Percentiles rank a stretch among this genome's conserved stretches.
phyloP scores from a whole-genome alignment of 2,797 vertebrate species.

The Ispidina lecontei region DNA sequence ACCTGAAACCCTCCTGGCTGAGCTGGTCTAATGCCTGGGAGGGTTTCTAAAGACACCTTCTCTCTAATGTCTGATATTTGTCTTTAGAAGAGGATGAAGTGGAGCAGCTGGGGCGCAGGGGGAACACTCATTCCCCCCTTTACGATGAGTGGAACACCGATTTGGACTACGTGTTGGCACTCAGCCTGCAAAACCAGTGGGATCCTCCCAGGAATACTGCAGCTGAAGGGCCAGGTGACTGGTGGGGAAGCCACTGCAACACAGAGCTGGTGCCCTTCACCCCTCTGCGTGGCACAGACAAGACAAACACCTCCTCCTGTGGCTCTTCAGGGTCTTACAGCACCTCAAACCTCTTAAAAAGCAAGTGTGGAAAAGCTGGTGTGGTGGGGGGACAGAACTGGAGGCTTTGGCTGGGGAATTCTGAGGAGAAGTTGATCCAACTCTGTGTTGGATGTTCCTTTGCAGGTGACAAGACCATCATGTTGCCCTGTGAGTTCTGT shows the following conservation, averaged over 20 bases:
- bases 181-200: constrained; percentile 86
- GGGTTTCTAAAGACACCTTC: not conserved
- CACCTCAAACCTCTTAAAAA: not conserved
- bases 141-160: constrained; percentile 80
- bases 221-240: constrained; percentile 59
- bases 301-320: not conserved
- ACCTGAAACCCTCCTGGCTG: not conserved
- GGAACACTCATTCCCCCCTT: constrained; percentile 50
- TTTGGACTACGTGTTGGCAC: constrained; percentile 90
- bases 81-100: constrained; percentile 58
- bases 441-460: rapidly evolving
- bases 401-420: not conserved
- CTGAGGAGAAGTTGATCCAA: not conserved
- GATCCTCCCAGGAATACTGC: not conserved
- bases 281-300: not conserved
- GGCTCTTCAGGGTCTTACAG: not conserved
- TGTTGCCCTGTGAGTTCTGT: constrained; percentile 97
- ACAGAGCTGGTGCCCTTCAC: not conserved
- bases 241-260: constrained; percentile 68
- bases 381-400: not conserved
- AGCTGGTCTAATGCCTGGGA: not conserved
- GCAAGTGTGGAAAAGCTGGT: constrained; percentile 21
- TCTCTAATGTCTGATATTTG: not conserved
- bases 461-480: constrained; percentile 79
- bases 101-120: constrained; percentile 71